phyloP scores from a whole-genome alignment of 2,888 invertebrate genomes.

The Chironomus tentans region DNA sequence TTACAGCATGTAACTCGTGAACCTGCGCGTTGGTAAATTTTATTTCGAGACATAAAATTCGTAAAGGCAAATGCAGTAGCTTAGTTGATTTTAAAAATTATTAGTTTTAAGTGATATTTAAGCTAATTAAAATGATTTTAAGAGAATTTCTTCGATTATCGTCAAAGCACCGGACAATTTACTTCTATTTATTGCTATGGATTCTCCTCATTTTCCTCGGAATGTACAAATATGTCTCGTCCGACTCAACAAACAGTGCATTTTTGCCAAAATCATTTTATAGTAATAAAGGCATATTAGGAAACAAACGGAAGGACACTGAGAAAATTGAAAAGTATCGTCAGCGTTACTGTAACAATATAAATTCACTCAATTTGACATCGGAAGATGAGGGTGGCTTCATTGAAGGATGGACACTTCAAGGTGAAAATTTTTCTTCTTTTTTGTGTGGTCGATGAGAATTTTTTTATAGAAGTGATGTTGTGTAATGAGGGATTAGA shows the following conservation, averaged over 20 bases:
- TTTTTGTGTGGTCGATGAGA: too few species aligned
- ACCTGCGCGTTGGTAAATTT: not conserved
- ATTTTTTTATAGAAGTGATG: too few species aligned
- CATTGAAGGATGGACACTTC: slow-evolving; percentile 41
- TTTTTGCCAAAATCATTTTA: slow-evolving; percentile 39
- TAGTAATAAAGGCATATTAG: not conserved
- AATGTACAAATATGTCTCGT: slow-evolving; percentile 69
- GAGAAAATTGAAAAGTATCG: slow-evolving; percentile 56
- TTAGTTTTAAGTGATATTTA: not conserved
- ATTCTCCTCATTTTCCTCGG: slow-evolving; percentile 62
- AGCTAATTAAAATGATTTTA: slow-evolving; percentile 36
- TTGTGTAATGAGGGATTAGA: too few species aligned
- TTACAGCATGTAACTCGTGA: not conserved
- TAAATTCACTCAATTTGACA: slow-evolving; percentile 49
- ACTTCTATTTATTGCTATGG: slow-evolving; percentile 72
- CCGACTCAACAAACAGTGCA: slow-evolving; percentile 44
- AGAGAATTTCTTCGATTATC: slow-evolving; percentile 51
- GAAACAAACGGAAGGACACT: slow-evolving; percentile 39
- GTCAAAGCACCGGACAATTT: slow-evolving; percentile 66
- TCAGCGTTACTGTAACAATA: slow-evolving; percentile 60
- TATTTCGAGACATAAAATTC: not conserved
- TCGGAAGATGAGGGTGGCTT: slow-evolving; percentile 59
- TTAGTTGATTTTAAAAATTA: not conserved
- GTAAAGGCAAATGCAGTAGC: not conserved
- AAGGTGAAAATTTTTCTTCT: slow-evolving; percentile 31